Percentiles rank a stretch among this genome's conserved stretches.
These are phyloP conservation scores for Coenobita brevimanus DNA, from an alignment of 1,140 invertebrate genomes.

Conservation along the genomic window DNA sequence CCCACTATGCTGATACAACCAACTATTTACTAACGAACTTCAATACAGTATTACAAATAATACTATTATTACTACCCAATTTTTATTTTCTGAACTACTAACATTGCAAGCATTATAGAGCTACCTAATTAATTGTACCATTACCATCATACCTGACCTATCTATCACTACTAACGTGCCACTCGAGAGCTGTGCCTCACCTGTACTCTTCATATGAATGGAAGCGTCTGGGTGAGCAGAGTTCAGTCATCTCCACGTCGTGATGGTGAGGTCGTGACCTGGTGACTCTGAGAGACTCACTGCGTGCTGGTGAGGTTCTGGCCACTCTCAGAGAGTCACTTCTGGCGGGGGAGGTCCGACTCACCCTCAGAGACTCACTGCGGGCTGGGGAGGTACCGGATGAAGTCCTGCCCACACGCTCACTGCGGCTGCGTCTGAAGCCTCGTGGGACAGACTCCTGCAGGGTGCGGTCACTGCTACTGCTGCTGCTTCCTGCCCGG, in stretches of 20 bases:
- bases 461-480: constrained; percentile 41
- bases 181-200: constrained; percentile 4
- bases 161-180: too few species aligned
- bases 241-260: constrained; percentile 59
- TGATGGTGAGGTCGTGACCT: constrained; percentile 23
- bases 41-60: too few species aligned
- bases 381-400: constrained; percentile 41
- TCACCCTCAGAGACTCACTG: constrained; percentile 55
- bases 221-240: constrained; percentile 31
- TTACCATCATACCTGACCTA: too few species aligned
- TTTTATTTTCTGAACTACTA: too few species aligned
- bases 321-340: not conserved
- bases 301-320: constrained; percentile 43
- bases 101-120: too few species aligned
- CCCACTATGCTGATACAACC: too few species aligned
- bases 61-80: too few species aligned
- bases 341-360: too few species aligned
- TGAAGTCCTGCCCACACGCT: constrained; percentile 34
- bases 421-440: constrained; percentile 55
- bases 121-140: too few species aligned
- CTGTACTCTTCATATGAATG: constrained; percentile 47
- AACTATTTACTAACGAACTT: too few species aligned
- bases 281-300: constrained; percentile 56
- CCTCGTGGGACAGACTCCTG: constrained; percentile 17
- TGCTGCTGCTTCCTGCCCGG: constrained; percentile 37